A percentile compares a stretch with the other conserved stretches of the same genome.
Evolutionary conservation across 2,888 invertebrate species (phyloP).

Genomic region (Dascillus cervinus): DNA sequence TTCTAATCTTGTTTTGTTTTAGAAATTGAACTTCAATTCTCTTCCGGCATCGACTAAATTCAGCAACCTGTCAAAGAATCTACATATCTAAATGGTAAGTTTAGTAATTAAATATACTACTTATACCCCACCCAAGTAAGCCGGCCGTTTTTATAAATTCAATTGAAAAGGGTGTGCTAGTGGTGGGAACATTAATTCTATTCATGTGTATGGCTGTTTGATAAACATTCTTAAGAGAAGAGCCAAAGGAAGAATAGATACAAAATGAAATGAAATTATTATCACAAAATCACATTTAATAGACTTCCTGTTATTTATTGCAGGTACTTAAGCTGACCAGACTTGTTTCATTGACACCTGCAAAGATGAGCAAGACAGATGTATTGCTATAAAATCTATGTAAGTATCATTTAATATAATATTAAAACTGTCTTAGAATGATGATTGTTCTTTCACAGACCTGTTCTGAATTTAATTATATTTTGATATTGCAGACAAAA

Average conservation of each 20-base stretch:
- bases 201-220: conserved; percentile 32
- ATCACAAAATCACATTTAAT: conserved; percentile 96
- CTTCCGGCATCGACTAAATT: no score
- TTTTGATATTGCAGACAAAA: conserved; percentile 48
- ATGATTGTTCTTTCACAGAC: conserved; percentile 48
- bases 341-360: conserved; percentile 98
- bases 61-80: no score
- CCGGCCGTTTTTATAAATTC: conserved; percentile 29
- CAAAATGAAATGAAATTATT: conserved; percentile 12
- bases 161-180: conserved; percentile 32
- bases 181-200: conserved; percentile 33
- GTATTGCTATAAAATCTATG: conserved; percentile 99
- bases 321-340: conserved; percentile 97
- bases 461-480: conserved; percentile 39
- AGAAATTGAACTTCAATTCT: no score
- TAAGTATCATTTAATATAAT: conserved; percentile 51
- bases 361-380: conserved; percentile 99
- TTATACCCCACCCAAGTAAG: conserved; percentile 38
- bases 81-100: no score
- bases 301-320: conserved; percentile 98
- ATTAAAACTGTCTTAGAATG: conserved; percentile 25
- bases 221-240: conserved; percentile 15
- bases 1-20: no score
- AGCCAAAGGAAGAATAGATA: conserved; percentile 33
- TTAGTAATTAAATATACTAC: no score